A percentile compares a stretch with the other conserved stretches of the same genome.
phyloP scores from a whole-genome alignment of 2,113 vertebrate genomes.

The Eolophus roseicapilla region DNA sequence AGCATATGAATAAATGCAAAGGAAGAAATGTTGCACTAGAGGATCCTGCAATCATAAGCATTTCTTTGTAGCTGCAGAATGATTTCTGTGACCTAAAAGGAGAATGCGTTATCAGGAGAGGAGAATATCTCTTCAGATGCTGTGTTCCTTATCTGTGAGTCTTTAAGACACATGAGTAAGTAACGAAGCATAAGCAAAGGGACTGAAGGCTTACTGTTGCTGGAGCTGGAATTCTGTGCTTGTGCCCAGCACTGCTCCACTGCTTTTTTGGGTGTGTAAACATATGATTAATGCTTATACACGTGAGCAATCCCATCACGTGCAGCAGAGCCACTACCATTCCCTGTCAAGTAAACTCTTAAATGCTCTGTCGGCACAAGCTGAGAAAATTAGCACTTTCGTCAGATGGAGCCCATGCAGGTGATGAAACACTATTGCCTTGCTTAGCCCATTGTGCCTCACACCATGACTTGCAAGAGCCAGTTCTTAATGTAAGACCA shows the following conservation, averaged over 20 bases:
- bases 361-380: neutral
- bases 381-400: neutral
- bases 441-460: neutral
- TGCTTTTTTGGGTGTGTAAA: neutral
- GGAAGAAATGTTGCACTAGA: neutral
- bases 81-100: conserved; percentile 1
- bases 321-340: neutral
- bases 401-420: neutral
- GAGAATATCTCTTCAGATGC: neutral
- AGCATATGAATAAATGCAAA: conserved; percentile 10
- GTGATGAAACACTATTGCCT: neutral
- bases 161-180: neutral
- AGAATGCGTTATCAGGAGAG: neutral
- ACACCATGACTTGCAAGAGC: neutral
- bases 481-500: neutral
- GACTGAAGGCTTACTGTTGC: neutral
- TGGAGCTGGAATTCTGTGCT: neutral
- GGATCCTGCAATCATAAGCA: neutral
- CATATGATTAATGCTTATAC: neutral
- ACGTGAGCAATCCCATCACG: neutral
- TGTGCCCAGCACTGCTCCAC: neutral
- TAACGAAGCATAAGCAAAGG: neutral
- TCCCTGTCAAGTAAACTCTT: neutral
- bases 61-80: neutral
- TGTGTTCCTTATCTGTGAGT: neutral